phyloP scores from a whole-genome alignment of 2,888 invertebrate species.

The Fissipunctia ypsillon region DNA sequence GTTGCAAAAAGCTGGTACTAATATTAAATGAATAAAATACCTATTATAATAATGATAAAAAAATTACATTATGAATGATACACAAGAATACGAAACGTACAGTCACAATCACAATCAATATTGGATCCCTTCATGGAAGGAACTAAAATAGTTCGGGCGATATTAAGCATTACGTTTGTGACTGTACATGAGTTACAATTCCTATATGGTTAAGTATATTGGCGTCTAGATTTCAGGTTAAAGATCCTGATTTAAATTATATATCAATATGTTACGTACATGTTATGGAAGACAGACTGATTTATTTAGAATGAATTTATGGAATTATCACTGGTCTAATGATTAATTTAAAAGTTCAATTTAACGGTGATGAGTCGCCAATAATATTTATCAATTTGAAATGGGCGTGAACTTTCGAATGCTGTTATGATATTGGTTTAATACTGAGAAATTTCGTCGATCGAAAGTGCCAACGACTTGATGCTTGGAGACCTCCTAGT shows the following conservation, averaged over 20 bases:
- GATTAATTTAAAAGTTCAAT: slow-evolving; percentile 24
- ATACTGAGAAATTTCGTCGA: slow-evolving; percentile 14
- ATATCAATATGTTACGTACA: slow-evolving; percentile 63
- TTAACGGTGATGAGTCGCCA: slow-evolving; percentile 17
- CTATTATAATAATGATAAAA: slow-evolving; percentile 41
- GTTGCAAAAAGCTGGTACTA: slow-evolving; percentile 53
- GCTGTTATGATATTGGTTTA: slow-evolving; percentile 10
- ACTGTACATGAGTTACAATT: slow-evolving; percentile 50
- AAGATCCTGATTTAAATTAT: slow-evolving; percentile 51
- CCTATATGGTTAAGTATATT: slow-evolving; percentile 40
- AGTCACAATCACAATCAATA: slow-evolving; percentile 48
- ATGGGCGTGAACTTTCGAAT: slow-evolving; percentile 16
- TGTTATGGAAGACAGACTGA: slow-evolving; percentile 80
- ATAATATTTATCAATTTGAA: slow-evolving; percentile 11
- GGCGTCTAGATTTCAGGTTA: slow-evolving; percentile 49
- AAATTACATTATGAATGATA: slow-evolving; percentile 55
- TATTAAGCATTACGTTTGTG: slow-evolving; percentile 35
- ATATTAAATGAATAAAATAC: slow-evolving; percentile 57
- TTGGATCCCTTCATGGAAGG: slow-evolving; percentile 53
- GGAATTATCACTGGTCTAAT: slow-evolving; percentile 33
- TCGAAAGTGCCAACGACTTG: slow-evolving; percentile 17
- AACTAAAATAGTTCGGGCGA: slow-evolving; percentile 13
- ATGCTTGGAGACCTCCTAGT: slow-evolving; percentile 28
- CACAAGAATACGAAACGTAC: slow-evolving; percentile 37
- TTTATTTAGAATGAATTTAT: slow-evolving; percentile 66